Conservation (phyloP, 2,797 vertebrate genomes). For the Gambusia yucatana region DNA sequence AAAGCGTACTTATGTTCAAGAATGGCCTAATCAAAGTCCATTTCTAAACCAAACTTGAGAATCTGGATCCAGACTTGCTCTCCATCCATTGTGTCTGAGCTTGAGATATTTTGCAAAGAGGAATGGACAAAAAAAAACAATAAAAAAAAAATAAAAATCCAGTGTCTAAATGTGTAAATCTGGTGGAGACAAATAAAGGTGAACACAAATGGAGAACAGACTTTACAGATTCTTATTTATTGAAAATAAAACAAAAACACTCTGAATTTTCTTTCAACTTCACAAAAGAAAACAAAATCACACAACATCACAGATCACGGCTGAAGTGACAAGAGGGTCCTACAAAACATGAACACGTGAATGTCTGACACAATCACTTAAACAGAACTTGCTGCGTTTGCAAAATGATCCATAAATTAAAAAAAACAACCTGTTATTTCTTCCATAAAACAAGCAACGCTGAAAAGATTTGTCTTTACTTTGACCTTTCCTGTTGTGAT, state of each 20-base stretch:
- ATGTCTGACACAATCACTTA: not conserved
- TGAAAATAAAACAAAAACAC: not conserved
- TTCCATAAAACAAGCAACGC: not conserved
- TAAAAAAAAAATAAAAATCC: not conserved
- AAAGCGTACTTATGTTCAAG: not conserved
- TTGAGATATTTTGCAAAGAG: not conserved
- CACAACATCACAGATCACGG: not conserved
- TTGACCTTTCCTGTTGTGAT: slow-evolving; percentile 4
- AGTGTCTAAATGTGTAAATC: not conserved
- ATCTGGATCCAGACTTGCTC: not conserved
- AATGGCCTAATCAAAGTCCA: not conserved
- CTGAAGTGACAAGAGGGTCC: not conserved
- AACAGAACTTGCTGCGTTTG: not conserved
- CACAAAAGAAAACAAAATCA: too few relatives aligned
- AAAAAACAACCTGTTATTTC: not conserved
- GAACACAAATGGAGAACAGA: not conserved
- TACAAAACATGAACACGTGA: not conserved
- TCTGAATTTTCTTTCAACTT: not conserved
- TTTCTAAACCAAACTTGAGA: not conserved
- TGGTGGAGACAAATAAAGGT: not conserved
- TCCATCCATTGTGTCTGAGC: not conserved
- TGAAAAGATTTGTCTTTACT: not conserved
- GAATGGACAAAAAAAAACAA: not conserved
- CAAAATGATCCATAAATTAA: not conserved
- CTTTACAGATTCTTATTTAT: not conserved